Percentiles rank a stretch among this genome's conserved stretches.
Conservation (phyloP, 1,140 invertebrate species). For the Cyclina sinensis region DNA sequence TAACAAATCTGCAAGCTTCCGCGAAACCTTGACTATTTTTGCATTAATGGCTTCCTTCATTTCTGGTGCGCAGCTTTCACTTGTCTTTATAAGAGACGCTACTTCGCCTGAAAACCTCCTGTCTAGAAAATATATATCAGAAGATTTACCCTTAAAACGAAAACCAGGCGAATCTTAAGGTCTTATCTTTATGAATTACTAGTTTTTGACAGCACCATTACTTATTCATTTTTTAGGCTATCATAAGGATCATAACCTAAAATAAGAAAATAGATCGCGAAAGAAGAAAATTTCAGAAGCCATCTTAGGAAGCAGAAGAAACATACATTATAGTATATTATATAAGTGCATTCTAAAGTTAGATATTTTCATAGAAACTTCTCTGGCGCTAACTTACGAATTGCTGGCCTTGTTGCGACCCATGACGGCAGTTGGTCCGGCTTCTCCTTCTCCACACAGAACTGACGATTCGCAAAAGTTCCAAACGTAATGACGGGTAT, state of each 20-base stretch:
- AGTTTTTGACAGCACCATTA: no score
- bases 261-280: no score
- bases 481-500: constrained; percentile 21
- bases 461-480: background rate
- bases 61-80: background rate
- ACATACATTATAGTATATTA: no score
- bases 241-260: no score
- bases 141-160: no score
- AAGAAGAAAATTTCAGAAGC: no score
- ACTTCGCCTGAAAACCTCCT: constrained; percentile 20
- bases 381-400: background rate
- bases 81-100: background rate
- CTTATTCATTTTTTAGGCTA: no score
- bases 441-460: background rate
- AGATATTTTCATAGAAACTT: no score
- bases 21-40: background rate
- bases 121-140: background rate
- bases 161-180: no score
- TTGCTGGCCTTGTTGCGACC: background rate
- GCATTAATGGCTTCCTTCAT: constrained; percentile 6
- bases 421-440: background rate
- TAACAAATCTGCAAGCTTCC: constrained; percentile 1
- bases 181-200: no score
- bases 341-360: no score
- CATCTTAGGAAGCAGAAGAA: no score